Conservation (phyloP, 2,888 invertebrate species). For the Parelbella ahira region DNA sequence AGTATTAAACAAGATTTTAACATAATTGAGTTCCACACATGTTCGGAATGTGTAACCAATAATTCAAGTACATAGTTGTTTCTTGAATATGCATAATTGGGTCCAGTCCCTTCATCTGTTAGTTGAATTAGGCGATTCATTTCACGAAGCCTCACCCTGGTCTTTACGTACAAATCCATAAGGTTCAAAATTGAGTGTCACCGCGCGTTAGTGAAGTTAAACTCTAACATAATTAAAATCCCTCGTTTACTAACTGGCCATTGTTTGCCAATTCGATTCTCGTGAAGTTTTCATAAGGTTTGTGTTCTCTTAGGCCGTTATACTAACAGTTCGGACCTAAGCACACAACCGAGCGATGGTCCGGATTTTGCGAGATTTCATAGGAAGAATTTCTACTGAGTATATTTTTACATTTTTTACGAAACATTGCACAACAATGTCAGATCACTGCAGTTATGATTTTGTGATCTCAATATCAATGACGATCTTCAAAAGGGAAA, state of each 20-base stretch:
- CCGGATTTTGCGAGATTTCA: not conserved
- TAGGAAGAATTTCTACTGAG: too few species aligned
- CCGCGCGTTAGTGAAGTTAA: not conserved
- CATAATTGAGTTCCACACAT: not conserved
- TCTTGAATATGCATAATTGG: slow-evolving; percentile 9
- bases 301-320: not conserved
- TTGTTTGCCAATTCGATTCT: slow-evolving; percentile 1
- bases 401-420: too few species aligned
- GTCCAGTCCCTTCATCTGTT: slow-evolving; percentile 5
- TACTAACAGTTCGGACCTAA: slow-evolving; percentile 7
- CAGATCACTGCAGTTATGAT: too few species aligned
- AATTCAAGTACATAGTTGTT: not conserved
- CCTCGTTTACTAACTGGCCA: slow-evolving; percentile 1
- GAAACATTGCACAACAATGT: too few species aligned
- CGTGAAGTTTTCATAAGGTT: slow-evolving; percentile 6
- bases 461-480: too few species aligned
- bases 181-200: not conserved
- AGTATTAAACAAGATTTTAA: too few species aligned
- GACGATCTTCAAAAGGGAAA: too few species aligned
- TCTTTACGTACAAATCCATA: not conserved
- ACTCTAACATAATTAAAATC: slow-evolving; percentile 9
- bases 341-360: slow-evolving; percentile 1
- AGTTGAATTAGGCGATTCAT: too few species aligned
- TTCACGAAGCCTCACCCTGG: too few species aligned
- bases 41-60: slow-evolving; percentile 5